Base-by-base conservation (phyloP, 2,113 vertebrate genomes). In the Diglossa brunneiventris region DNA sequence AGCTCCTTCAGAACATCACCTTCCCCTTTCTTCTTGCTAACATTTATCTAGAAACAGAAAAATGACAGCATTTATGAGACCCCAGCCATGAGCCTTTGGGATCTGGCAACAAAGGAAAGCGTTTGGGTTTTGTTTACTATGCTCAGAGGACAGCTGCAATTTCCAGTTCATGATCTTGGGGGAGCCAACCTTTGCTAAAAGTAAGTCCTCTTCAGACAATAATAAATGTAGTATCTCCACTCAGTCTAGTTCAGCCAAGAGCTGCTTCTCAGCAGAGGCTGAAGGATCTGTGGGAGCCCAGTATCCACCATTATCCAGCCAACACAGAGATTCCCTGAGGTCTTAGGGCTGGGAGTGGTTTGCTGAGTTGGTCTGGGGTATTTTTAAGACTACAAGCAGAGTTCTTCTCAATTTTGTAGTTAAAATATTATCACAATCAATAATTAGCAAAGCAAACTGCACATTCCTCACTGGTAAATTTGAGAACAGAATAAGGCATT, bases 11-110 rank as follows among this genome's bases (percentile, higher is more conserved):
- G 83, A 74, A 80, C 83, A 67, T 97, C 96, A 6, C 97, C 96
- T 85, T 97, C 97, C 69, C 98, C 97, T 69, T 98, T 98, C 95
- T 97, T 98, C 94, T 98, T 97, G 97, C 96, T 98, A 68, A 97
- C 27, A 1, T 96, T 98, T 90, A 98, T 97, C 97, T 98, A 90
- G 49, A 89, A 97, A 95, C 59, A 89, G 75, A 81, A 95, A 77
- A 94, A 94, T 69, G 7, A 77, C 68, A 88, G 53, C 62, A 72
- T 35, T 58, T 77, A 56, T 78, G 83, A 81, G 41, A 76, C 59
- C 44, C 55, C 30, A 41, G 46, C 35, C 67, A 13, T 0, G 3
- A 87, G 19, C 33, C 13, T 86, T 16, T 52, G 72, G 49, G 20
- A 50, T 92, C 63, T 86, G 59, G 64, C 83, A 92, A 74, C 39